Conservation (phyloP, 2,888 invertebrate genomes). For the Corythucha ciliata region DNA sequence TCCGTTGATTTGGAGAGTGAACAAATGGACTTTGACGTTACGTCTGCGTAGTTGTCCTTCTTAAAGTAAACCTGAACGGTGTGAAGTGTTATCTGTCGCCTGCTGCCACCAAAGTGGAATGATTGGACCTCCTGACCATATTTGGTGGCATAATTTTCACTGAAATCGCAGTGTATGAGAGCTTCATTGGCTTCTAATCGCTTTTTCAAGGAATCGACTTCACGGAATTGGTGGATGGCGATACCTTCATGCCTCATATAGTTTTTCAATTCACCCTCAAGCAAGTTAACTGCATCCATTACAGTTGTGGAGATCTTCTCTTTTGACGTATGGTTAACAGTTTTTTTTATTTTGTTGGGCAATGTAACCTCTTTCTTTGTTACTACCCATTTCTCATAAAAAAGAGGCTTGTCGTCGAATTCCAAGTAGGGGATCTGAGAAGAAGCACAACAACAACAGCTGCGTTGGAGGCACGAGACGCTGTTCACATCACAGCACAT, state of each 20-base stretch:
- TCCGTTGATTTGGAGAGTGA: conserved; percentile 37
- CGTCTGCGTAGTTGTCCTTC: neutral
- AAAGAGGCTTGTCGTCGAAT: conserved; percentile 5
- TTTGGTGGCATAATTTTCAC: neutral
- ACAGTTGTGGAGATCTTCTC: neutral
- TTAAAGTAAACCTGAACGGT: conserved; percentile 7
- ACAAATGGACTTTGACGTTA: conserved; percentile 30
- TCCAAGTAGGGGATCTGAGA: conserved; percentile 4
- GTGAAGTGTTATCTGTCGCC: neutral
- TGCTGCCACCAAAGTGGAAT: conserved; percentile 1
- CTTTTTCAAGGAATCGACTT: conserved; percentile 17
- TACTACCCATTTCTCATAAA: conserved; percentile 7
- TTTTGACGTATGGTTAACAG: conserved; percentile 6
- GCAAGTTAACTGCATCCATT: neutral
- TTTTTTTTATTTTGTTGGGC: conserved; percentile 1
- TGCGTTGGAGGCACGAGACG: conserved; percentile 14
- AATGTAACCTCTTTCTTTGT: conserved; percentile 7
- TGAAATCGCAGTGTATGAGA: neutral
- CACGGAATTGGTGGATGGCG: conserved; percentile 1
- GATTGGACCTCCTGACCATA: neutral
- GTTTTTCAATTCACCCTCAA: neutral
- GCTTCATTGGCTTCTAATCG: neutral
- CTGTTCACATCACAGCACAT: conserved; percentile 15
- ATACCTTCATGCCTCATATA: neutral
- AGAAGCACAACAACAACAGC: conserved; percentile 3